A percentile compares a stretch with the other conserved stretches of the same genome.
Evolutionary conservation across 2,797 vertebrate species (phyloP).

Genomic region (Danio tinwini): DNA sequence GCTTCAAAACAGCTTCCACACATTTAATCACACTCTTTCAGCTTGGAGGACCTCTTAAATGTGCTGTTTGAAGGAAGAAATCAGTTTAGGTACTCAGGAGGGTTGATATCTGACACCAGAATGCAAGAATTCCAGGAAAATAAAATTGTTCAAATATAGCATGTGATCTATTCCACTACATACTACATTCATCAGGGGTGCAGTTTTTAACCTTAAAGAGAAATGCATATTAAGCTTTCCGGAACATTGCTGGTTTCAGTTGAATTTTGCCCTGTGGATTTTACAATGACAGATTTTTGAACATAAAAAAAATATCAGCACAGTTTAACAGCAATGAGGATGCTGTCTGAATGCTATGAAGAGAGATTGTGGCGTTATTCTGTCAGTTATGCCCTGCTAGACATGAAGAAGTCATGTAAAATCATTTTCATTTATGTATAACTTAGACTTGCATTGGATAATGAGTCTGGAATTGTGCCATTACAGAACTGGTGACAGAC

Average conservation of each 20-base stretch:
- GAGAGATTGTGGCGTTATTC: neutral
- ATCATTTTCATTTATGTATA: slow-evolving; percentile 1
- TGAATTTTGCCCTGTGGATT: neutral
- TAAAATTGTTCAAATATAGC: slow-evolving; percentile 21
- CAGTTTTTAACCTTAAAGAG: neutral
- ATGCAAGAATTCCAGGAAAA: slow-evolving; percentile 9
- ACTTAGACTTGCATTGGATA: slow-evolving; percentile 1
- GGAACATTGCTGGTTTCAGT: neutral
- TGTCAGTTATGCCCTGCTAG: neutral
- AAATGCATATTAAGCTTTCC: neutral
- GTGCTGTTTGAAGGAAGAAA: slow-evolving; percentile 41
- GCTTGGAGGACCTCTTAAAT: slow-evolving; percentile 45
- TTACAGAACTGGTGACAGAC: slow-evolving; percentile 2
- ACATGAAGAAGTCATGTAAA: slow-evolving; percentile 1
- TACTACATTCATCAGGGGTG: neutral
- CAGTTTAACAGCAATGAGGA: neutral
- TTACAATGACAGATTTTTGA: neutral
- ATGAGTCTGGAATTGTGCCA: neutral
- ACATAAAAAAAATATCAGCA: neutral
- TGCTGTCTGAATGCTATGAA: neutral
- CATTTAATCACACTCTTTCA: slow-evolving; percentile 36
- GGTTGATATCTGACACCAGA: slow-evolving; percentile 29
- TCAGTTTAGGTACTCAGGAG: slow-evolving; percentile 45
- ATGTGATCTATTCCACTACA: neutral
- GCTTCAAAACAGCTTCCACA: slow-evolving; percentile 51